Evolutionary conservation across 2,888 invertebrate species (phyloP).

Genomic region (Chloroclysta siterata): DNA sequence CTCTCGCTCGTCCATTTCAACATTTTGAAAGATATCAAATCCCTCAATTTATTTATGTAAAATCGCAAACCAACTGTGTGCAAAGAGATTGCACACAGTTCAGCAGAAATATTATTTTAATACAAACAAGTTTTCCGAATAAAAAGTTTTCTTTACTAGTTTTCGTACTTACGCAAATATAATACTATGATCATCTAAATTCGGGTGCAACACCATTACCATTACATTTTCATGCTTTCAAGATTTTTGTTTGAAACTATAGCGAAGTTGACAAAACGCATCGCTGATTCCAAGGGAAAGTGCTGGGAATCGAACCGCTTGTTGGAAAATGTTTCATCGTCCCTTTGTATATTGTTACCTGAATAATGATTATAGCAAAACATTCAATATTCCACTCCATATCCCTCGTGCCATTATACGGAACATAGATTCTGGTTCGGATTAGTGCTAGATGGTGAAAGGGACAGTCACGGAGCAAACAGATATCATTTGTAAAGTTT

Average conservation of each 20-base stretch:
- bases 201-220: too few relatives aligned
- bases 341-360: neutral
- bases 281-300: neutral
- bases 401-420: slow-evolving; percentile 2
- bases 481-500: slow-evolving; percentile 27
- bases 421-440: slow-evolving; percentile 10
- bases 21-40: too few relatives aligned
- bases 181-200: too few relatives aligned
- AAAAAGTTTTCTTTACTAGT: too few relatives aligned
- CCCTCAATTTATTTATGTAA: too few relatives aligned
- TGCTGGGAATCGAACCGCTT: neutral
- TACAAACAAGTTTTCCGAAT: too few relatives aligned
- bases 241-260: neutral
- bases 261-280: neutral
- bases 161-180: too few relatives aligned
- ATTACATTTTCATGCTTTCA: too few relatives aligned
- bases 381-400: slow-evolving; percentile 2
- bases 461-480: slow-evolving; percentile 21
- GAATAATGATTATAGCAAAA: neutral
- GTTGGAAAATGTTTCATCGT: neutral
- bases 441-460: slow-evolving; percentile 23
- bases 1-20: too few relatives aligned
- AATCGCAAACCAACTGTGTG: too few relatives aligned
- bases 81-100: too few relatives aligned
- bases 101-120: too few relatives aligned